phyloP scores from a whole-genome alignment of 1,140 invertebrate genomes.

The Zelostemma sp. region DNA sequence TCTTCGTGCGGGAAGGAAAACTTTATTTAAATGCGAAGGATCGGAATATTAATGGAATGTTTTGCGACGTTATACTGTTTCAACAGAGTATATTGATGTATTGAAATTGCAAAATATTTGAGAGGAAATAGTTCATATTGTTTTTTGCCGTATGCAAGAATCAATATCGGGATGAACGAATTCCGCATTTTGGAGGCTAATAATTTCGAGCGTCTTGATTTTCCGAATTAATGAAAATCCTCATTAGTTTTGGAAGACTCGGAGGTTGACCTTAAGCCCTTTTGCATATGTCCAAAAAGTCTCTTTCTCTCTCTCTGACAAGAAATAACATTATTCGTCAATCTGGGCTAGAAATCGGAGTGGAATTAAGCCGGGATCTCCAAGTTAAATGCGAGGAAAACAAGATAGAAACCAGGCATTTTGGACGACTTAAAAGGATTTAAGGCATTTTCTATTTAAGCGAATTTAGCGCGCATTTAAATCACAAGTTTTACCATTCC shows the following conservation, averaged over 20 bases:
- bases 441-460: conserved; percentile 42
- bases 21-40: neutral
- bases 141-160: too few relatives aligned
- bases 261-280: too few relatives aligned
- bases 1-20: neutral
- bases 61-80: neutral
- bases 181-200: too few relatives aligned
- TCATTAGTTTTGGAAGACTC: too few relatives aligned
- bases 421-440: conserved; percentile 41
- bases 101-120: too few relatives aligned
- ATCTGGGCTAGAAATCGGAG: conserved; percentile 35
- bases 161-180: too few relatives aligned
- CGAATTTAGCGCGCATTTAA: conserved; percentile 31
- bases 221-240: too few relatives aligned
- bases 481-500: conserved; percentile 38
- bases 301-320: neutral
- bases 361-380: conserved; percentile 31
- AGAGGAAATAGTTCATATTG: too few relatives aligned
- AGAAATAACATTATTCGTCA: conserved; percentile 15
- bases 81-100: too few relatives aligned
- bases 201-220: too few relatives aligned
- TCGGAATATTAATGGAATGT: conserved; percentile 4
- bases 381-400: conserved; percentile 39
- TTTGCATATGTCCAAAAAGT: neutral
- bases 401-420: conserved; percentile 40